Conservation (phyloP, 2,888 invertebrate species). For the Herminia tarsipennalis region DNA sequence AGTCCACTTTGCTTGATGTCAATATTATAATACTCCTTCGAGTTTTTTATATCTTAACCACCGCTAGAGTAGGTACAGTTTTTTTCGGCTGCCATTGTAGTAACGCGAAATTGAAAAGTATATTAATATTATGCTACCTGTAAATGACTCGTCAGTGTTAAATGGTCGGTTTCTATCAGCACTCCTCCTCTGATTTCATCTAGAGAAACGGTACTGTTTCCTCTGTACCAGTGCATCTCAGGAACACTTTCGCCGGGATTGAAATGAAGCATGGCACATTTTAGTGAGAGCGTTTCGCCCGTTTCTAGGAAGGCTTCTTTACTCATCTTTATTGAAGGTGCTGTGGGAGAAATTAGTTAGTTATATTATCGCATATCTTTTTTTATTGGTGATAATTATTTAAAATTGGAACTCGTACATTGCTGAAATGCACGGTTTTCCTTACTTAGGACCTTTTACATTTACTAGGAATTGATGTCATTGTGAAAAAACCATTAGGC, state of each 20-base stretch:
- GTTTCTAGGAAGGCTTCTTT: constrained; percentile 77
- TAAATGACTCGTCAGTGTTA: constrained; percentile 73
- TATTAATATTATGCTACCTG: constrained; percentile 72
- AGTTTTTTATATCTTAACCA: no score
- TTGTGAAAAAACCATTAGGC: no score
- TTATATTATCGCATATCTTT: no score
- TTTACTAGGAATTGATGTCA: no score
- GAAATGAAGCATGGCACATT: constrained; percentile 71
- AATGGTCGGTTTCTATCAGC: constrained; percentile 73
- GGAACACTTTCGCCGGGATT: constrained; percentile 62
- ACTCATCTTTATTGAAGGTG: constrained; percentile 73
- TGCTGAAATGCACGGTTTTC: no score
- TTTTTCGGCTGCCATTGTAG: neutral
- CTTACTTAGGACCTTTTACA: no score
- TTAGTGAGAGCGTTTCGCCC: constrained; percentile 75
- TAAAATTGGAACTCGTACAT: no score
- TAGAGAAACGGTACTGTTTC: constrained; percentile 61
- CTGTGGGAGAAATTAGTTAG: constrained; percentile 58
- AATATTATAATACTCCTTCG: no score
- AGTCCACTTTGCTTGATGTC: no score
- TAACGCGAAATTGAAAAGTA: neutral
- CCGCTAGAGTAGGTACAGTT: no score
- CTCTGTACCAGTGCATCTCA: constrained; percentile 71
- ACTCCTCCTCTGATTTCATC: constrained; percentile 82
- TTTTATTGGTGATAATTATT: no score